Percentiles rank a stretch among this genome's conserved stretches.
Evolutionary conservation across 2,888 invertebrate genomes (phyloP).

Genomic region (Lasioglossum pauxillum): DNA sequence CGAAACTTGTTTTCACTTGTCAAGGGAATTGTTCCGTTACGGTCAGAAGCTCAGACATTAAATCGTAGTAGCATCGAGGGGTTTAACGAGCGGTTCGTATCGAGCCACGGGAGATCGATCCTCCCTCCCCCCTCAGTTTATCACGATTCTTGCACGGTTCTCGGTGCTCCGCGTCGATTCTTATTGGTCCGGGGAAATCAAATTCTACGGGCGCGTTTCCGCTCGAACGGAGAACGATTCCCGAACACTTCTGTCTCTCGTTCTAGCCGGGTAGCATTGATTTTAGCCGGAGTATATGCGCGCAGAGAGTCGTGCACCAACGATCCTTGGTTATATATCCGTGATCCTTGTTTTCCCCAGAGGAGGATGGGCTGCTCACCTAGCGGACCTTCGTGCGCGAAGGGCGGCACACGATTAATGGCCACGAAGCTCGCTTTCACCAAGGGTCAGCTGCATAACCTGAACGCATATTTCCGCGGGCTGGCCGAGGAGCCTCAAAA

Average conservation of each 20-base stretch:
- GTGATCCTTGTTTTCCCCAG: constrained; percentile 8
- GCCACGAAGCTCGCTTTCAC: constrained; percentile 85
- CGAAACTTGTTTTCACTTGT: background rate
- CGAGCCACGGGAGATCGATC: constrained; percentile 36
- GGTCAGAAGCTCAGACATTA: background rate
- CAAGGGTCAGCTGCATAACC: constrained; percentile 85
- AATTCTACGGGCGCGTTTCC: constrained; percentile 8
- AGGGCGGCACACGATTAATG: constrained; percentile 84
- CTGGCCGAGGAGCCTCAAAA: constrained; percentile 50
- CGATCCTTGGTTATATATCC: constrained; percentile 2
- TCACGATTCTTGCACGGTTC: constrained; percentile 10
- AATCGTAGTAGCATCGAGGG: background rate
- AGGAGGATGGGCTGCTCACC: constrained; percentile 76
- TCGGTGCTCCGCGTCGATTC: background rate
- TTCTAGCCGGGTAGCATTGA: background rate
- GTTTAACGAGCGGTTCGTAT: constrained; percentile 21
- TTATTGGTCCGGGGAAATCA: constrained; percentile 24
- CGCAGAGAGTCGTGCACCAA: background rate
- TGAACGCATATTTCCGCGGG: constrained; percentile 83
- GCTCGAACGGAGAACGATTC: background rate
- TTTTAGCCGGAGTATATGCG: background rate
- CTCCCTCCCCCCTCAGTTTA: constrained; percentile 24
- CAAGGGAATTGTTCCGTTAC: background rate
- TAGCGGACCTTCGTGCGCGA: constrained; percentile 76
- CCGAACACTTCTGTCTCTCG: background rate